These are phyloP conservation scores for Oreotragus oreotragus DNA, from an alignment of 2,113 vertebrate genomes.

Conservation along the genomic window DNA sequence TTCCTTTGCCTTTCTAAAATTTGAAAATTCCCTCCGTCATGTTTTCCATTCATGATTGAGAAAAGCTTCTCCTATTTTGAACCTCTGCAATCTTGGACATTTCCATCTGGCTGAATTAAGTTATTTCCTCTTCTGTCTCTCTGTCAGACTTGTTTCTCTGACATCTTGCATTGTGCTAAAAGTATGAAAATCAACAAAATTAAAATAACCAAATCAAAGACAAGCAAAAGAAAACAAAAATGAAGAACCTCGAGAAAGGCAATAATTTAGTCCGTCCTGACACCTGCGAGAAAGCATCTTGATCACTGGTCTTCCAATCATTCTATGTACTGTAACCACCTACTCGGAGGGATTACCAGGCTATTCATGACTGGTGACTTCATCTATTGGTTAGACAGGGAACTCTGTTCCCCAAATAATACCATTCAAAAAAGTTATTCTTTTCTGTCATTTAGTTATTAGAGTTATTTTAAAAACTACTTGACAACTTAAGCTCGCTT, in stretches of 20 bases:
- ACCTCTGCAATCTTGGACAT: background rate
- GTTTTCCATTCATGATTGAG: background rate
- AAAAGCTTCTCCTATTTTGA: background rate
- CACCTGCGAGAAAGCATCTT: background rate
- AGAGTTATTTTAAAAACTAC: background rate
- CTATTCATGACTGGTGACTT: background rate
- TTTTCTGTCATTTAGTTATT: background rate
- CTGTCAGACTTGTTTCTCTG: background rate
- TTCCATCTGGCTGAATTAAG: background rate
- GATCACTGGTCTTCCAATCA: background rate
- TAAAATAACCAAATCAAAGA: slow-evolving; percentile 11
- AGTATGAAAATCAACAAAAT: slow-evolving; percentile 15
- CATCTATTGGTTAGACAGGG: background rate
- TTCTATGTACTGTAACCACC: background rate
- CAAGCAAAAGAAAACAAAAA: background rate
- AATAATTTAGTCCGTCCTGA: background rate
- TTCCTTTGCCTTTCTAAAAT: background rate
- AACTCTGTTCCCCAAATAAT: background rate
- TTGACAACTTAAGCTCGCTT: background rate
- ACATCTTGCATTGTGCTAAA: background rate
- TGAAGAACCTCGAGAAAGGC: background rate
- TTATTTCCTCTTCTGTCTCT: background rate
- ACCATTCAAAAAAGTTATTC: background rate
- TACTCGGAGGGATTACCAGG: background rate
- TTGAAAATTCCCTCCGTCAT: background rate